Conservation (phyloP, 2,113 vertebrate genomes). For the Tachycineta bicolor region DNA sequence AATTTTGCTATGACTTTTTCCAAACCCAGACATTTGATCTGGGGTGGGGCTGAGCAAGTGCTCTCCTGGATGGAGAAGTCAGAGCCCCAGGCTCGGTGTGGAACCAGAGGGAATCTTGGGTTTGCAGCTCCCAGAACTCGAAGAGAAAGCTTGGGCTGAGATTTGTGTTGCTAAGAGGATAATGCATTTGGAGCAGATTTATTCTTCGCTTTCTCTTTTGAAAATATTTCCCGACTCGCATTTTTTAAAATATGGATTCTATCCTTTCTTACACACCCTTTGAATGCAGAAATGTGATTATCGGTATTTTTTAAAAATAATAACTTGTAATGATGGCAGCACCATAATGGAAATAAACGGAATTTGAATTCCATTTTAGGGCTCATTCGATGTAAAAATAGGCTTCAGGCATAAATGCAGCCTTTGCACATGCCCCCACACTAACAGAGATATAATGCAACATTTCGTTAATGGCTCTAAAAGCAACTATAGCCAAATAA, state of each 20-base stretch:
- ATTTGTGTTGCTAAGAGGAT: slow-evolving; percentile 16
- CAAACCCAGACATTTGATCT: not conserved
- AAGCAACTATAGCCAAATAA: slow-evolving; percentile 26
- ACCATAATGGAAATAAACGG: not conserved
- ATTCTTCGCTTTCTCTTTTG: not conserved
- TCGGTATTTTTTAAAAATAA: not conserved
- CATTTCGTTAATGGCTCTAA: slow-evolving; percentile 28
- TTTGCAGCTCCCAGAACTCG: not conserved
- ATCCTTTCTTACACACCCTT: not conserved
- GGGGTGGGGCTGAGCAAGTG: not conserved
- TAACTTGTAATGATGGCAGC: not conserved
- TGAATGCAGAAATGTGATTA: slow-evolving; percentile 1
- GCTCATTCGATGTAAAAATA: not conserved
- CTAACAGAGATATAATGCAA: slow-evolving; percentile 12
- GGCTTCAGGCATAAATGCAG: not conserved
- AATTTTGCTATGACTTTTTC: not conserved
- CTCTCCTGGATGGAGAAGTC: not conserved
- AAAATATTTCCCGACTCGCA: not conserved
- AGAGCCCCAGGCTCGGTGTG: too few relatives aligned
- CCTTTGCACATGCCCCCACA: not conserved
- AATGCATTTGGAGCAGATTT: not conserved
- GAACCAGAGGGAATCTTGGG: too few relatives aligned
- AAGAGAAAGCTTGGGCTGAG: not conserved
- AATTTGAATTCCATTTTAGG: slow-evolving; percentile 30
- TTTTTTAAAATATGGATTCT: not conserved